Conservation (phyloP, 2,888 invertebrate species). For the Gonocerus acuteangulatus region DNA sequence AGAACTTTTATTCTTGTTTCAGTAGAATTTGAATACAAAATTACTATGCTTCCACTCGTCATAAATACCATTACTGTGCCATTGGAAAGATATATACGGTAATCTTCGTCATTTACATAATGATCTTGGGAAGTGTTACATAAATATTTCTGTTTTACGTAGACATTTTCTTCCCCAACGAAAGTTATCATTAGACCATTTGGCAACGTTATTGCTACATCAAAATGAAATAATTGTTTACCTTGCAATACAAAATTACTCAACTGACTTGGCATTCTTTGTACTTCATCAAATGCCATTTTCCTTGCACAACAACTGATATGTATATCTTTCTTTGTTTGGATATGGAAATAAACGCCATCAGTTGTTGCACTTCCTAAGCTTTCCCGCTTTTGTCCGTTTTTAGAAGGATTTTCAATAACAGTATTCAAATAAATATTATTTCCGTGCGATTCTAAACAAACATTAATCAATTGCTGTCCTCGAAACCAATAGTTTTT, state of each 20-base stretch:
- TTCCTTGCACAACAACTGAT: neutral
- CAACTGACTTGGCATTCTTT: too few relatives aligned
- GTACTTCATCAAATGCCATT: neutral
- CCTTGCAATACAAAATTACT: too few relatives aligned
- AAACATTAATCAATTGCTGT: neutral
- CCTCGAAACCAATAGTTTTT: slow-evolving; percentile 6
- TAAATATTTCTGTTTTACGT: slow-evolving; percentile 9
- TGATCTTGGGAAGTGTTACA: neutral
- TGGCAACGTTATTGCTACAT: slow-evolving; percentile 1
- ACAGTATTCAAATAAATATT: neutral
- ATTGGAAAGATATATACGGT: slow-evolving; percentile 16
- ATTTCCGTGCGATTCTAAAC: slow-evolving; percentile 3
- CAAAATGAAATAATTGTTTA: neutral
- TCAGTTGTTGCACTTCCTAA: neutral
- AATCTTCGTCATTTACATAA: neutral
- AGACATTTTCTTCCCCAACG: neutral
- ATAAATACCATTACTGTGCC: slow-evolving; percentile 18
- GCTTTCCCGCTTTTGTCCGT: neutral
- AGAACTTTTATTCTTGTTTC: slow-evolving; percentile 4
- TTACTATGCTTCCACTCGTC: slow-evolving; percentile 9
- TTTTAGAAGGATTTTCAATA: neutral
- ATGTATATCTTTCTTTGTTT: neutral
- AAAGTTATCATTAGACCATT: slow-evolving; percentile 12
- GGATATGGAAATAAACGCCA: neutral
- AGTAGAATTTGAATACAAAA: slow-evolving; percentile 16